These are phyloP conservation scores for Chloroclysta siterata DNA, from an alignment of 2,888 invertebrate species.

Conservation along the genomic window DNA sequence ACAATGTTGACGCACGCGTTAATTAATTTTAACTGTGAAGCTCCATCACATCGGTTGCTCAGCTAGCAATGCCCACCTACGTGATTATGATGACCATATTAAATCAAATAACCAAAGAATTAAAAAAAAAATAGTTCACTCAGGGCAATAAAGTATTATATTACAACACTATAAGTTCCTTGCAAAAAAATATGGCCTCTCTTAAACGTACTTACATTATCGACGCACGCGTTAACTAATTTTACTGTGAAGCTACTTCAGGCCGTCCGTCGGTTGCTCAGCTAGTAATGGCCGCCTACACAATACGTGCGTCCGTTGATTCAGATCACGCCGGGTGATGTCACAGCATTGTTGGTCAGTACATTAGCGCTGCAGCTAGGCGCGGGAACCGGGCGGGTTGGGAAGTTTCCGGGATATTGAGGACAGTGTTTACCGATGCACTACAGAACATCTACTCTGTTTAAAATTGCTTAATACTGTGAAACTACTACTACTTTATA, in stretches of 20 bases:
- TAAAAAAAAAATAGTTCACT: too few relatives aligned
- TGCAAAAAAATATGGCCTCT: too few relatives aligned
- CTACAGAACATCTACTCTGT: not conserved
- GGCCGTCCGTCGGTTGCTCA: conserved; percentile 1
- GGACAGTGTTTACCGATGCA: not conserved
- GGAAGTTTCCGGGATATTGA: conserved; percentile 12
- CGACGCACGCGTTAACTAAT: too few relatives aligned
- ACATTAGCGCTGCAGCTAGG: conserved; percentile 26
- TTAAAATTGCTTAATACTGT: too few relatives aligned
- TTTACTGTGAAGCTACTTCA: not conserved
- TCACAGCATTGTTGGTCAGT: conserved; percentile 53
- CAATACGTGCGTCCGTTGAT: conserved; percentile 47
- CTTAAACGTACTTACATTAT: too few relatives aligned
- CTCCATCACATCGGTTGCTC: not conserved
- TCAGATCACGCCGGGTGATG: conserved; percentile 56
- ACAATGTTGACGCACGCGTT: too few relatives aligned
- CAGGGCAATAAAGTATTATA: too few relatives aligned
- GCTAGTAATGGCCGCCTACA: conserved; percentile 10
- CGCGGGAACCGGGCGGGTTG: conserved; percentile 7
- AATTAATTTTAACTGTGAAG: too few relatives aligned
- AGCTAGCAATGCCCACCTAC: conserved; percentile 7
- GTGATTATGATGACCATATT: too few relatives aligned
- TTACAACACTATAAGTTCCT: too few relatives aligned
- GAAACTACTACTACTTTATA: too few relatives aligned
- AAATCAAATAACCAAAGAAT: too few relatives aligned